Evolutionary conservation across 2,888 invertebrate species (phyloP).

Genomic region (Orthonevra nobilis): DNA sequence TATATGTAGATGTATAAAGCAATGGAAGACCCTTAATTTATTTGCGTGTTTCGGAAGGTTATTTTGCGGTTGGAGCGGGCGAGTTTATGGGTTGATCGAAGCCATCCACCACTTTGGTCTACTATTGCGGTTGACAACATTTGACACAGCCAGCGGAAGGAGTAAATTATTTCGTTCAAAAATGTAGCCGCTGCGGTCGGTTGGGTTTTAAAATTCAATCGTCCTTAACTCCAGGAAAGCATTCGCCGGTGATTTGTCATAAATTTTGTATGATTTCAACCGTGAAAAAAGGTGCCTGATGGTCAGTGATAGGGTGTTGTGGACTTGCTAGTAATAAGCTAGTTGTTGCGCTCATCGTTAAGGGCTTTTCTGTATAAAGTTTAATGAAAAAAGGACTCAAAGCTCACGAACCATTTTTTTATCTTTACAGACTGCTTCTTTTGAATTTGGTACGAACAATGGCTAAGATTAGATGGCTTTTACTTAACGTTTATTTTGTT

Average conservation of each 20-base stretch:
- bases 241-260: slow-evolving; percentile 11
- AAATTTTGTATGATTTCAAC: slow-evolving; percentile 7
- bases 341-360: too few relatives aligned
- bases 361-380: too few relatives aligned
- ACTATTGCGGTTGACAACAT: slow-evolving; percentile 72
- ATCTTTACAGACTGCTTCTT: too few relatives aligned
- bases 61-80: slow-evolving; percentile 66
- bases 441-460: too few relatives aligned
- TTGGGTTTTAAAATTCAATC: slow-evolving; percentile 62
- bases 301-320: too few relatives aligned
- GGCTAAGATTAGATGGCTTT: too few relatives aligned
- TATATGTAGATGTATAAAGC: too few relatives aligned
- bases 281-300: neutral
- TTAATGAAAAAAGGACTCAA: too few relatives aligned
- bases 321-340: too few relatives aligned
- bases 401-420: too few relatives aligned
- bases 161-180: slow-evolving; percentile 64
- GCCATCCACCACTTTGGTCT: slow-evolving; percentile 68
- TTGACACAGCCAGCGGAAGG: slow-evolving; percentile 71
- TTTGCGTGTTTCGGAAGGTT: slow-evolving; percentile 71
- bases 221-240: slow-evolving; percentile 9
- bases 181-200: slow-evolving; percentile 47
- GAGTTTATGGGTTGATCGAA: slow-evolving; percentile 43
- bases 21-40: slow-evolving; percentile 65
- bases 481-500: too few relatives aligned